A percentile compares a stretch with the other conserved stretches of the same genome.
Conservation (phyloP, 2,888 invertebrate species). For the Acronicta alni region DNA sequence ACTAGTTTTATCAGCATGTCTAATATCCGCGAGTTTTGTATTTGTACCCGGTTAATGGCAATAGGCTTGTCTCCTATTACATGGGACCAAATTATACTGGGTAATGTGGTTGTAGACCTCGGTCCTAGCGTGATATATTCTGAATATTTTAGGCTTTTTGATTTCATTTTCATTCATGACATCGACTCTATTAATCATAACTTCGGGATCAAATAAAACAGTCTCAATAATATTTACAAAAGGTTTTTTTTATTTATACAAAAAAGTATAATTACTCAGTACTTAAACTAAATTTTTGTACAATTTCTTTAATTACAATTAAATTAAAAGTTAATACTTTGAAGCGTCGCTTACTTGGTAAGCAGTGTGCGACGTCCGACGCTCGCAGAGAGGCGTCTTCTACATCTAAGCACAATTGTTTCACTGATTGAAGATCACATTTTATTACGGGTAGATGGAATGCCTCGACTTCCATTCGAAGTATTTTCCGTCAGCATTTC, state of each 20-base stretch:
- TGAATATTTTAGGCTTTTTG: no score
- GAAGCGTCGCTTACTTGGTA: constrained; percentile 54
- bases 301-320: constrained; percentile 75
- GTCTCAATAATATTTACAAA: constrained; percentile 76
- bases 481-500: neutral
- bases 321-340: constrained; percentile 72
- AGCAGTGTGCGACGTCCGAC: constrained; percentile 32
- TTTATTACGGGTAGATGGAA: constrained; percentile 22
- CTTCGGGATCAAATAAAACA: constrained; percentile 48
- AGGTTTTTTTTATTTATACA: constrained; percentile 78
- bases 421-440: constrained; percentile 39
- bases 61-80: no score
- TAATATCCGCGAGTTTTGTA: no score
- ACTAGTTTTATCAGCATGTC: no score
- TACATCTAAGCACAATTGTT: constrained; percentile 11
- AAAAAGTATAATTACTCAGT: constrained; percentile 64
- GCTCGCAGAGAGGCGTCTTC: constrained; percentile 8
- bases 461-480: neutral
- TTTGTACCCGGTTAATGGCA: no score
- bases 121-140: no score
- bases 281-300: constrained; percentile 85
- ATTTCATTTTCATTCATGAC: no score
- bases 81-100: neutral
- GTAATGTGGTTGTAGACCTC: no score
- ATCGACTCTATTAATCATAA: no score